These are phyloP conservation scores for Ecliptopera silaceata DNA, from an alignment of 2,888 invertebrate genomes.

Conservation along the genomic window DNA sequence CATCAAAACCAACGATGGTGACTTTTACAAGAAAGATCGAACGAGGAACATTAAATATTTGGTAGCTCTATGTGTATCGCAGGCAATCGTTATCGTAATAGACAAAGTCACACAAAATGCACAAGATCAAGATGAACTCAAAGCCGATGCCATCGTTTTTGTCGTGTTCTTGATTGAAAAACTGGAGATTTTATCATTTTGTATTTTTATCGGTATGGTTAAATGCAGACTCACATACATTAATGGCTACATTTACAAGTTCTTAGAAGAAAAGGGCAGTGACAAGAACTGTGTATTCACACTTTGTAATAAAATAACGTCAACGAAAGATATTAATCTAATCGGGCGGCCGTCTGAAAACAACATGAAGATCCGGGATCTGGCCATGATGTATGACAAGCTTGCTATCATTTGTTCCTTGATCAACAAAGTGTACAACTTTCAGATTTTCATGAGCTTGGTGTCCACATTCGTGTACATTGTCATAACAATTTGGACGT, in stretches of 20 bases:
- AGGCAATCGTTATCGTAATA: conserved; percentile 32
- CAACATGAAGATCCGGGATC: conserved; percentile 52
- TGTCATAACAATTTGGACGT: conserved; percentile 58
- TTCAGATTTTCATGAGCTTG: conserved; percentile 60
- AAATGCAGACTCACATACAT: conserved; percentile 48
- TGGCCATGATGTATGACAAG: conserved; percentile 52
- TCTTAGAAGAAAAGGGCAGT: conserved; percentile 45
- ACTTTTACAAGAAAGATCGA: conserved; percentile 35
- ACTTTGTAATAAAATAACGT: conserved; percentile 37
- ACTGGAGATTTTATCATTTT: conserved; percentile 53
- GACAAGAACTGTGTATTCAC: conserved; percentile 42
- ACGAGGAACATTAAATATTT: conserved; percentile 35
- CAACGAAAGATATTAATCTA: conserved; percentile 36
- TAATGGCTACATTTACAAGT: conserved; percentile 50
- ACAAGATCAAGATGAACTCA: neutral
- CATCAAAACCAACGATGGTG: neutral
- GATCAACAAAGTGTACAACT: conserved; percentile 59
- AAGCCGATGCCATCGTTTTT: conserved; percentile 31
- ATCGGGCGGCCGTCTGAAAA: conserved; percentile 44
- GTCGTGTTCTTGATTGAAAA: conserved; percentile 50
- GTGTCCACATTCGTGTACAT: conserved; percentile 57
- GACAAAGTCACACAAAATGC: conserved; percentile 33
- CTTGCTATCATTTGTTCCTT: conserved; percentile 53
- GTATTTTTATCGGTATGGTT: conserved; percentile 50
- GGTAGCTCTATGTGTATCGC: conserved; percentile 31